Base-by-base conservation (phyloP, 1,140 invertebrate genomes). In the Dreissena rostriformis region DNA sequence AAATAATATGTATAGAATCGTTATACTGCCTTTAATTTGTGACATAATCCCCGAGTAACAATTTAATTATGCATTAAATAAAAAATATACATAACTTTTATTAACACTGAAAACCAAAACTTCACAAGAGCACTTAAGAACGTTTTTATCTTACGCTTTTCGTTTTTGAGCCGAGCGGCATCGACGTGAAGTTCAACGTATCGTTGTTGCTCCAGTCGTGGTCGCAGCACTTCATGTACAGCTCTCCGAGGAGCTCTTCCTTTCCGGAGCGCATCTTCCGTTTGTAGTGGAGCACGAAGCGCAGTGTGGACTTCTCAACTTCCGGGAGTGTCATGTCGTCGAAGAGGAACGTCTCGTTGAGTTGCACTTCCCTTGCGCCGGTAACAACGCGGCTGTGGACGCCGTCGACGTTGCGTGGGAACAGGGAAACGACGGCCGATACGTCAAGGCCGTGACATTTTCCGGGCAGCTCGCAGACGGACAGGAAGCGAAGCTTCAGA, bases 171-270 rank as follows among this genome's bases (percentile, higher is more conserved):
- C n/a, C n/a, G 66, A 68, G 29, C 22, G 29, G 29, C 22, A 24
- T 26, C 15, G 29, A 17, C 22, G 29, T 39, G 22, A 68, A 68
- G 29, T 24, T 26, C 15, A 68, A 28, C 66, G 29, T 26, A 22
- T 68, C 29, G 66, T 17, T 68, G 49, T 26, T 49, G 0, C 24
- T 57, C 85, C 85, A 86, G 63, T 82, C 76, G 12, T 78, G 29
- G 6, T 82, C 80, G 24, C 70, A 52, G 51, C 79, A 82, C 70
- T 86, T 73, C 75, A 86, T 65, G 63, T 57, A 82, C 29, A 70
- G 66, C 61, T 86, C 80, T 6, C 85, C 80, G 10, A 86, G 66
- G 53, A 86, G 72, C 6, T 51, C 66, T n/a, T 79, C 80, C 57
- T 82, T 86, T 7, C 29, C 19, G 8, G 49, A 22, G 17, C 72